Evolutionary conservation across 1,140 invertebrate species (phyloP).

Genomic region (Solen grandis): DNA sequence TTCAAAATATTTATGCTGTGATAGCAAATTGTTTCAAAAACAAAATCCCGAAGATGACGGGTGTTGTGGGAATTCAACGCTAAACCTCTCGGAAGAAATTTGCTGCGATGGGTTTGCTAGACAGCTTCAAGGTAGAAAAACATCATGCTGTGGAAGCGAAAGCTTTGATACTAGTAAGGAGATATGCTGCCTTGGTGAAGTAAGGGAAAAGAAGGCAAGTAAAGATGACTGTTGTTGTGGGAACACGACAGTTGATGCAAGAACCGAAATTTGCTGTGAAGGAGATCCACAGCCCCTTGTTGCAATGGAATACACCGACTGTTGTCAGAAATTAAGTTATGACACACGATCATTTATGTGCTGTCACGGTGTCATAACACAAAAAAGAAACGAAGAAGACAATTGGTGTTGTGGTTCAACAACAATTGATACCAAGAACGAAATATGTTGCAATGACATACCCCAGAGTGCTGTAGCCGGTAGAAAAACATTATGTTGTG

Average conservation of each 20-base stretch:
- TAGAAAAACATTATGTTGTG: slow-evolving; percentile 47
- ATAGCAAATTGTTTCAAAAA: slow-evolving; percentile 39
- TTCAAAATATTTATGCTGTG: slow-evolving; percentile 18
- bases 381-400: slow-evolving; percentile 22
- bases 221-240: slow-evolving; percentile 55
- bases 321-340: slow-evolving; percentile 40
- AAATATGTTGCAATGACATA: slow-evolving; percentile 37
- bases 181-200: slow-evolving; percentile 38
- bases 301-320: slow-evolving; percentile 29
- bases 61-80: slow-evolving; percentile 43
- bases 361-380: slow-evolving; percentile 16
- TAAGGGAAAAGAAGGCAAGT: slow-evolving; percentile 42
- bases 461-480: slow-evolving; percentile 31
- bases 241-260: slow-evolving; percentile 41
- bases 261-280: slow-evolving; percentile 48
- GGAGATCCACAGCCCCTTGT: slow-evolving; percentile 20
- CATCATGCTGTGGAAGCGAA: slow-evolving; percentile 39
- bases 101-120: slow-evolving; percentile 43
- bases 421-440: slow-evolving; percentile 42
- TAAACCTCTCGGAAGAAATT: slow-evolving; percentile 32
- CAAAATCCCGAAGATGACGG: slow-evolving; percentile 20
- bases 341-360: slow-evolving; percentile 36
- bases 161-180: slow-evolving; percentile 43
- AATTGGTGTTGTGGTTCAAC: slow-evolving; percentile 45
- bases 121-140: slow-evolving; percentile 19